These are phyloP conservation scores for Petrocephalus schoutedeni DNA, from an alignment of 2,797 vertebrate species.

Conservation along the genomic window DNA sequence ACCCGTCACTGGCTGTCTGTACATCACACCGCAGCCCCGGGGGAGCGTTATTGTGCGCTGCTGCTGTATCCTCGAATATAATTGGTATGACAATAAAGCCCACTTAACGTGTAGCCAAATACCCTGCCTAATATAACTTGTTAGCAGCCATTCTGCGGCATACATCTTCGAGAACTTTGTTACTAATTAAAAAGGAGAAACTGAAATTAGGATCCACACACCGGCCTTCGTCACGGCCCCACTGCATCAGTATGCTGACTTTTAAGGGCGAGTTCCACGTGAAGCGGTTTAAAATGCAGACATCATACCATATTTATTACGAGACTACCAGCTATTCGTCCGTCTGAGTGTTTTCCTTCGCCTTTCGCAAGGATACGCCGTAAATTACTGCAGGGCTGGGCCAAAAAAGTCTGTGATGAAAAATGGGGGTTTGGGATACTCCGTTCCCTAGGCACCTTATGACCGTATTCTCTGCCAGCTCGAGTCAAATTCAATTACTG, in stretches of 20 bases:
- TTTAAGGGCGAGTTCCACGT: background rate
- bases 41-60: background rate
- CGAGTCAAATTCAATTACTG: constrained; percentile 9
- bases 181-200: background rate
- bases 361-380: background rate
- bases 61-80: background rate
- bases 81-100: background rate
- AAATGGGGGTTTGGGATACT: background rate
- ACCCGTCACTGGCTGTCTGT: background rate
- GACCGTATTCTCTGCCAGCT: background rate
- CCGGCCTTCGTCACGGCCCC: background rate
- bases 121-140: background rate
- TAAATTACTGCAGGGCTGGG: background rate
- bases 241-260: background rate
- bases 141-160: background rate
- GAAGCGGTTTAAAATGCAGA: background rate
- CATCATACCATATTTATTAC: background rate
- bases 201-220: background rate
- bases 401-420: background rate
- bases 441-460: background rate
- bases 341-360: background rate
- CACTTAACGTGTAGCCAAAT: background rate
- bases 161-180: background rate
- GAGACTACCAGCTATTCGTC: background rate
- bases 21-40: background rate